phyloP scores from a whole-genome alignment of 2,888 invertebrate species.

The Suillia variegata region DNA sequence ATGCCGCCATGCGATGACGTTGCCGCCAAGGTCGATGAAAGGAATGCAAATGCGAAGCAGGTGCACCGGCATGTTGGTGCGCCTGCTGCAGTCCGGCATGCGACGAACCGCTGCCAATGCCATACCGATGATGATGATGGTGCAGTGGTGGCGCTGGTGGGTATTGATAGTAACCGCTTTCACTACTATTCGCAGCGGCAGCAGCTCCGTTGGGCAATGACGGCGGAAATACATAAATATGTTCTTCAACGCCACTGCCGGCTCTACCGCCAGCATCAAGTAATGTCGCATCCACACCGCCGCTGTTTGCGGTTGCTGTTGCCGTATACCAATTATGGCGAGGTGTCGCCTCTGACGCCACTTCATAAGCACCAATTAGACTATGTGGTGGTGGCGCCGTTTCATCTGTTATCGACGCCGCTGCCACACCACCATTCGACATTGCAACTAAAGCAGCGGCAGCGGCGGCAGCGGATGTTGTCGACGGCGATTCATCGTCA shows the following conservation, averaged over 20 bases:
- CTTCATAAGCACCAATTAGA: not conserved
- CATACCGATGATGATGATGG: not conserved
- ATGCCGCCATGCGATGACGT: not conserved
- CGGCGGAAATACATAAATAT: too few relatives aligned
- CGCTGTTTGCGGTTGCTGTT: not conserved
- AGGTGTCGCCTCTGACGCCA: not conserved
- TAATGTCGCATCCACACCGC: too few relatives aligned
- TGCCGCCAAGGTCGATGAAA: not conserved
- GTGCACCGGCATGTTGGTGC: constrained; percentile 3
- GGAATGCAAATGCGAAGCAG: not conserved
- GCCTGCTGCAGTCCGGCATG: not conserved
- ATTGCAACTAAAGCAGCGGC: too few relatives aligned
- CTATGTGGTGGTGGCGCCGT: not conserved
- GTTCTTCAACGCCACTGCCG: too few relatives aligned
- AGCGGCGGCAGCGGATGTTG: constrained; percentile 10
- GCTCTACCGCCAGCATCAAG: too few relatives aligned
- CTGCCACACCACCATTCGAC: not conserved
- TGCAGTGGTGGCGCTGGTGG: not conserved
- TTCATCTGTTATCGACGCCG: not conserved
- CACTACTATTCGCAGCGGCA: not conserved
- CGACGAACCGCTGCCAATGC: not conserved
- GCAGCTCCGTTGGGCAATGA: too few relatives aligned
- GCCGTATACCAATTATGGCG: not conserved
- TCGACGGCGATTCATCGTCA: constrained; percentile 62
- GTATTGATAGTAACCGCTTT: not conserved